Evolutionary conservation across 1,140 invertebrate genomes (phyloP), one percentile per base, ranked within the genome.

Genomic region (Rhyzopertha dominica): DNA sequence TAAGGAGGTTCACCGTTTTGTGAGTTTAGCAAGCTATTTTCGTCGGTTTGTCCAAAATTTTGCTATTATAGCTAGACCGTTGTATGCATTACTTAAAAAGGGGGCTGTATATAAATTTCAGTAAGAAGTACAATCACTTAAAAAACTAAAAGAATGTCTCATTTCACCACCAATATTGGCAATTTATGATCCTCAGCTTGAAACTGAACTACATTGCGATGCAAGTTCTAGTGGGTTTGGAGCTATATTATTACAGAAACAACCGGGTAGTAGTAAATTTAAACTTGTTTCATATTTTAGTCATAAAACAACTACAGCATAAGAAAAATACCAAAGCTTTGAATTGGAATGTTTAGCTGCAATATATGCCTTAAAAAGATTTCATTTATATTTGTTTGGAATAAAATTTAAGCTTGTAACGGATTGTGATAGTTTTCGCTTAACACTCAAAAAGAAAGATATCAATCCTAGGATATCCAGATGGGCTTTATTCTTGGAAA

Each of bases 201-300:
- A 8, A 30, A 56, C 5, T 57, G 55, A 18, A 52, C 61, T 43
- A n/a, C n/a, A n/a, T n/a, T n/a, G n/a, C n/a, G n/a, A n/a, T n/a
- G n/a, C n/a, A n/a, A n/a, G n/a, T n/a, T n/a, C n/a, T 56, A 53
- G 49, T 12, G 59, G 59, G 0, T n/a, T 60, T n/a, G 59, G 38
- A 0, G 55, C 49, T 0, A 23, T 62, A 2, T 16, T 62, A 7
- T 52, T 56, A 16, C 29, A 52, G 10, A 4, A n/a, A n/a, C n/a
- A n/a, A n/a, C n/a, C 22, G 19, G 9, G 32, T 4, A 43, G 57
- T 54, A 26, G 37, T 5, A 17, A 51, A 48, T 37, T 56, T 22
- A 56, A 61, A 47, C 58, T 57, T 17, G 51, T 65, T 7, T 46
- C 49, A 26, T 66, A 52, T 47, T 59, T 53, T 41, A 63, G 51